A percentile compares a stretch with the other conserved stretches of the same genome.
phyloP scores from a whole-genome alignment of 2,888 invertebrate species.

The Cerceris ruficornis region DNA sequence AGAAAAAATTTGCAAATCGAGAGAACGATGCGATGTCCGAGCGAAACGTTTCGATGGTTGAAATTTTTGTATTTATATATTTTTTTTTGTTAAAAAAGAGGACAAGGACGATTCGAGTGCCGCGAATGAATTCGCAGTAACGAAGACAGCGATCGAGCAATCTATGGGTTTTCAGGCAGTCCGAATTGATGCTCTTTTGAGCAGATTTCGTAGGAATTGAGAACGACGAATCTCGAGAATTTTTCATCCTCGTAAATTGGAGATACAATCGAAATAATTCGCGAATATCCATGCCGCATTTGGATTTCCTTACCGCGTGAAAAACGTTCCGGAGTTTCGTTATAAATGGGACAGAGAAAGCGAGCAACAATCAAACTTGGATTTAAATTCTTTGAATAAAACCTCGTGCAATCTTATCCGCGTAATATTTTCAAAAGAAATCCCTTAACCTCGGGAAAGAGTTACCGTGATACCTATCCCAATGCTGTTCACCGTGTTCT shows the following conservation, averaged over 20 bases:
- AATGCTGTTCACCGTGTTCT: no score
- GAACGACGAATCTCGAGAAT: background rate
- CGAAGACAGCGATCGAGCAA: conserved; percentile 27
- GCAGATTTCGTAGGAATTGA: background rate
- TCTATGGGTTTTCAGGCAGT: conserved; percentile 6
- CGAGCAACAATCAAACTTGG: conserved; percentile 5
- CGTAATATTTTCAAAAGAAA: background rate
- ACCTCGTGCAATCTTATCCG: background rate
- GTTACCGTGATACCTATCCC: no score
- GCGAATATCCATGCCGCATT: no score
- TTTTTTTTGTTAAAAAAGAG: background rate
- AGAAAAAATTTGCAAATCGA: background rate
- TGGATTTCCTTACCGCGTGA: no score
- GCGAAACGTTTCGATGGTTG: background rate
- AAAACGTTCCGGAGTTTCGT: no score
- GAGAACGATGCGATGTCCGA: background rate
- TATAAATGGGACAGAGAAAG: background rate
- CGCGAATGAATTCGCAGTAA: conserved; percentile 37
- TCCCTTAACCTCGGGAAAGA: no score
- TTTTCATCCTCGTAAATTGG: no score
- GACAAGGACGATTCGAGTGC: conserved; percentile 15
- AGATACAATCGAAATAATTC: no score
- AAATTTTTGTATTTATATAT: background rate
- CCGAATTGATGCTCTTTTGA: background rate
- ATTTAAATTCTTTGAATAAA: conserved; percentile 5